A percentile compares a stretch with the other conserved stretches of the same genome.
Conservation (phyloP, 2,797 vertebrate genomes). For the Melanotaenia boesemani region DNA sequence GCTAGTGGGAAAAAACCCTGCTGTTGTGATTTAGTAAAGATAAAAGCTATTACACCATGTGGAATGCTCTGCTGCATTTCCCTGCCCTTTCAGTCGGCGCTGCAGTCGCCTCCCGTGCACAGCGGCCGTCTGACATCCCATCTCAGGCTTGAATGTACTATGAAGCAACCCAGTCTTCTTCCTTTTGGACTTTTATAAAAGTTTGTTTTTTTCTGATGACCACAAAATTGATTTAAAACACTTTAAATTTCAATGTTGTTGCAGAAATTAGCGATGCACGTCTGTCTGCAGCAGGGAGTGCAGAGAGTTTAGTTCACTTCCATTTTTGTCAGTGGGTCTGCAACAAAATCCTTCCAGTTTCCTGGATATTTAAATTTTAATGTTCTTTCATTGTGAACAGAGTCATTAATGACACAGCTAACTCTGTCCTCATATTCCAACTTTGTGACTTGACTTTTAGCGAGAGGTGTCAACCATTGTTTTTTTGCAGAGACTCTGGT, state of each 20-base stretch:
- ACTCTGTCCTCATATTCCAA: not conserved
- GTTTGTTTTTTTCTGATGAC: conserved; percentile 58
- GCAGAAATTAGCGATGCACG: conserved; percentile 51
- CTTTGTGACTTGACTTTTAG: not conserved
- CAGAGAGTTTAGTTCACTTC: conserved; percentile 7
- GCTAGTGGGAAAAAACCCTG: not conserved
- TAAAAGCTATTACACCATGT: conserved; percentile 69
- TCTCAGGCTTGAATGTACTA: conserved; percentile 42
- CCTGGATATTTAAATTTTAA: conserved; percentile 1
- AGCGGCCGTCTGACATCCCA: conserved; percentile 3
- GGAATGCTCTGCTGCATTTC: conserved; percentile 57
- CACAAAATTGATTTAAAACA: conserved; percentile 66
- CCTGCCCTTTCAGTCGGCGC: conserved; percentile 50
- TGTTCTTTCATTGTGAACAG: not conserved
- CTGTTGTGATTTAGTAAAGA: conserved; percentile 62
- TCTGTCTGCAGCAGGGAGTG: conserved; percentile 48
- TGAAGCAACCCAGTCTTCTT: conserved; percentile 49
- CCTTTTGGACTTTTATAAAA: conserved; percentile 30
- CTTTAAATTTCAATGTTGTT: conserved; percentile 44
- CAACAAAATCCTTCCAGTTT: not conserved
- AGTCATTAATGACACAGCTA: conserved; percentile 12
- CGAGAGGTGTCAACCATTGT: conserved; percentile 34
- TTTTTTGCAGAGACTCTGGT: conserved; percentile 26
- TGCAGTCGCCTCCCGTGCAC: conserved; percentile 36
- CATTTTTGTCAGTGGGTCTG: conserved; percentile 21